A percentile compares a stretch with the other conserved stretches of the same genome.
These are phyloP conservation scores for Cyprinodon diabolis DNA, from an alignment of 2,797 vertebrate genomes.

Conservation along the genomic window DNA sequence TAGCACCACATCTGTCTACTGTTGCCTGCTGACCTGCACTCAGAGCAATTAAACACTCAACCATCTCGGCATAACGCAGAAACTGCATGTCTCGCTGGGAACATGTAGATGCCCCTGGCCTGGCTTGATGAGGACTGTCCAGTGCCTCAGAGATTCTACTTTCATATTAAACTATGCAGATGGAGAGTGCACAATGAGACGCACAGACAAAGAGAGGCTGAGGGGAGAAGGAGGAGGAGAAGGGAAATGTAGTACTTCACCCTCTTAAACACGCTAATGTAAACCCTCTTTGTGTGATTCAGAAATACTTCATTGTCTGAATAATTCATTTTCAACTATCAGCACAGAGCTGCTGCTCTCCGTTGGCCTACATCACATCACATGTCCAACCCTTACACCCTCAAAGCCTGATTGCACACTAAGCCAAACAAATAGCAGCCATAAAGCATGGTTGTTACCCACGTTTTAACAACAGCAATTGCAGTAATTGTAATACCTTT, in stretches of 20 bases:
- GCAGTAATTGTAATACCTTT: slow-evolving; percentile 28
- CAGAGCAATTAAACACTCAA: slow-evolving; percentile 55
- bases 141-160: slow-evolving; percentile 28
- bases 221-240: slow-evolving; percentile 25
- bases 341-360: slow-evolving; percentile 47
- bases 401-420: slow-evolving; percentile 40
- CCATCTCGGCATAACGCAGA: slow-evolving; percentile 49
- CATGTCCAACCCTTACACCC: slow-evolving; percentile 45
- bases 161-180: slow-evolving; percentile 51
- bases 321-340: slow-evolving; percentile 67
- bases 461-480: slow-evolving; percentile 20
- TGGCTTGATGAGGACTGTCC: slow-evolving; percentile 52
- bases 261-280: slow-evolving; percentile 56
- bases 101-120: slow-evolving; percentile 51
- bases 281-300: slow-evolving; percentile 65
- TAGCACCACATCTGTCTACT: slow-evolving; percentile 28
- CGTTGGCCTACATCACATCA: slow-evolving; percentile 47
- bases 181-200: slow-evolving; percentile 21
- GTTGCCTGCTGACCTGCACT: slow-evolving; percentile 46
- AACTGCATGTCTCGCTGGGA: slow-evolving; percentile 48
- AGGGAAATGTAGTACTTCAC: slow-evolving; percentile 49
- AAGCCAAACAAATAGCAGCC: slow-evolving; percentile 47
- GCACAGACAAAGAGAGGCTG: slow-evolving; percentile 13
- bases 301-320: slow-evolving; percentile 63
- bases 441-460: slow-evolving; percentile 22